These are phyloP conservation scores for Panulirus ornatus DNA, from an alignment of 1,140 invertebrate species.

Conservation along the genomic window DNA sequence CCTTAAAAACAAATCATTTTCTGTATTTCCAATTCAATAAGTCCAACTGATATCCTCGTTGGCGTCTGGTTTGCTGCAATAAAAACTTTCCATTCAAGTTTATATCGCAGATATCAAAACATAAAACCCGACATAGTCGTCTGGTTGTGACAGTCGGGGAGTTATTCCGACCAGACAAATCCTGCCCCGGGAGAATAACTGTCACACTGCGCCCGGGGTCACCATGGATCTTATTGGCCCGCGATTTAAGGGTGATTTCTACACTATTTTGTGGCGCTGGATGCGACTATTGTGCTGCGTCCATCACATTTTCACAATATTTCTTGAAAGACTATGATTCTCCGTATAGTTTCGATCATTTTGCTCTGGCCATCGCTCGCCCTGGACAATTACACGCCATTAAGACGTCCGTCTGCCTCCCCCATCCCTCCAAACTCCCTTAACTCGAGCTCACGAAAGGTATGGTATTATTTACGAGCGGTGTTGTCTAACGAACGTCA, in stretches of 20 bases:
- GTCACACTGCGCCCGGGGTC: background rate
- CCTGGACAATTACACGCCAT: slow-evolving; percentile 24
- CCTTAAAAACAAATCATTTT: slow-evolving; percentile 71
- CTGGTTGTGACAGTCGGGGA: slow-evolving; percentile 69
- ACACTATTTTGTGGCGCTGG: background rate
- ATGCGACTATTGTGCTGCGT: slow-evolving; percentile 46
- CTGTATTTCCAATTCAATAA: slow-evolving; percentile 71
- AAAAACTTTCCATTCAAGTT: slow-evolving; percentile 74
- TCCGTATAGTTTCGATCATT: slow-evolving; percentile 63
- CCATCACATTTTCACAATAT: slow-evolving; percentile 73
- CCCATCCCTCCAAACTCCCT: too few species aligned
- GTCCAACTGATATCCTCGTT: slow-evolving; percentile 60
- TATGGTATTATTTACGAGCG: too few species aligned
- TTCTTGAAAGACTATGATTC: slow-evolving; percentile 70
- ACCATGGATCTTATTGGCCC: background rate
- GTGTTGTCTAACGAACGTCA: too few species aligned
- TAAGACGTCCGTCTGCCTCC: background rate
- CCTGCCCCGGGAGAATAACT: slow-evolving; percentile 50
- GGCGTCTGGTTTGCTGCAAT: slow-evolving; percentile 68
- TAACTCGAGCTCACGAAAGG: too few species aligned
- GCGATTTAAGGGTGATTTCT: slow-evolving; percentile 2
- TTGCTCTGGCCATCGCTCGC: slow-evolving; percentile 54
- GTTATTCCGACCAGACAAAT: slow-evolving; percentile 66
- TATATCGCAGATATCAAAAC: slow-evolving; percentile 72
- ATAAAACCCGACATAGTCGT: slow-evolving; percentile 69